Evolutionary conservation across 2,888 invertebrate species (phyloP).

Genomic region (Andrena praecox): DNA sequence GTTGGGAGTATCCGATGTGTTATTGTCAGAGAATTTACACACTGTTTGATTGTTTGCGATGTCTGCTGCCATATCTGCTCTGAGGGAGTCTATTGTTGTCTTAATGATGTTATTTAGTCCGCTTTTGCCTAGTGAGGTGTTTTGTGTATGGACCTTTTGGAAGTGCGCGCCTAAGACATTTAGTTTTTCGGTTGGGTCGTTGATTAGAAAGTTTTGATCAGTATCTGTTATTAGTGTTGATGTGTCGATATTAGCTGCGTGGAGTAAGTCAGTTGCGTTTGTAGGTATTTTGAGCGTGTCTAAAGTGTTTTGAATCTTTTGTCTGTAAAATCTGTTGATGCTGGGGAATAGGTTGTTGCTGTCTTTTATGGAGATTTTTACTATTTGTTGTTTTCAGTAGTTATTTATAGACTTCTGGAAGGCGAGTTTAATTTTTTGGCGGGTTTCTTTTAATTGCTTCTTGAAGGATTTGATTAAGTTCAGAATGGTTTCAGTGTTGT

Average conservation of each 20-base stretch:
- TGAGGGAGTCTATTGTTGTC: neutral
- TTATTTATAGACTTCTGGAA: neutral
- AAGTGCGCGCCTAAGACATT: slow-evolving; percentile 19
- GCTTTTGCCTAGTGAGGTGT: neutral
- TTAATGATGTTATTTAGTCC: slow-evolving; percentile 4
- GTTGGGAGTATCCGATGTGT: neutral
- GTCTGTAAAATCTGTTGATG: slow-evolving; percentile 17
- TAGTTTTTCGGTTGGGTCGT: neutral
- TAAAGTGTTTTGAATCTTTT: neutral
- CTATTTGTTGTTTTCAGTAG: neutral
- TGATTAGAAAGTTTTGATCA: neutral
- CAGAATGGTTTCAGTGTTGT: neutral
- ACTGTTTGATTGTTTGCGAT: too few relatives aligned
- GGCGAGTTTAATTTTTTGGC: neutral
- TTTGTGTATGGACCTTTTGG: slow-evolving; percentile 10
- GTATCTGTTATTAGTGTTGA: neutral
- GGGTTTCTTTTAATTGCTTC: neutral
- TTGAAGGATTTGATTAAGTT: neutral
- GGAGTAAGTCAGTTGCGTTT: neutral
- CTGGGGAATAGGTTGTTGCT: slow-evolving; percentile 6
- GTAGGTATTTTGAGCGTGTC: neutral
- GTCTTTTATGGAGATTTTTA: neutral
- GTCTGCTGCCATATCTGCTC: too few relatives aligned
- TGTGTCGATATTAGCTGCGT: neutral
- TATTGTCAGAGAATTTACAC: neutral